These are phyloP conservation scores for Kryptopterus vitreolus DNA, from an alignment of 2,797 vertebrate species.

Conservation along the genomic window DNA sequence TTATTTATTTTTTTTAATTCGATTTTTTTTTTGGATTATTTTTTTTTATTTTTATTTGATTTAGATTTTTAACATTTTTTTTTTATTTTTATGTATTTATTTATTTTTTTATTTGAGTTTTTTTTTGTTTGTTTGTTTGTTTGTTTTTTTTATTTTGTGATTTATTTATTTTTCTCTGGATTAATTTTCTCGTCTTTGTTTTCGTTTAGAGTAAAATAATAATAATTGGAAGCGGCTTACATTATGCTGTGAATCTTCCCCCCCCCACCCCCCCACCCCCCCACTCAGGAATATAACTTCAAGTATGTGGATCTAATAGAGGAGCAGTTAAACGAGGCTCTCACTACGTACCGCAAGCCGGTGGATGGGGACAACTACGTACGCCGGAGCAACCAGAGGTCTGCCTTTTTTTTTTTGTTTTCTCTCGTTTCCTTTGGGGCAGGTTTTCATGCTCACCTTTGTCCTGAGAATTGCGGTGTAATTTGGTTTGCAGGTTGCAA, in stretches of 20 bases:
- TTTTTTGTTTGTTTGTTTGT: too few species aligned
- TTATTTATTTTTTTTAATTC: too few species aligned
- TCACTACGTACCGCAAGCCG: constrained; percentile 97
- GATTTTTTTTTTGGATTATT: too few species aligned
- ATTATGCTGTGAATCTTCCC: not conserved
- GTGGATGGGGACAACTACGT: constrained; percentile 98
- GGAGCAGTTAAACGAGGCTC: constrained; percentile 96
- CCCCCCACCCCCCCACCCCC: too few species aligned
- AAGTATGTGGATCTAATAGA: constrained; percentile 98
- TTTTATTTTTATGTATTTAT: too few species aligned
- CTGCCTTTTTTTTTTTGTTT: not conserved
- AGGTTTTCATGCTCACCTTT: not conserved
- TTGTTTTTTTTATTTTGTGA: too few species aligned
- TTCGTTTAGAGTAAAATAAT: not conserved
- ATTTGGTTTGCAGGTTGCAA: constrained; percentile 81
- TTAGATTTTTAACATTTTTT: too few species aligned
- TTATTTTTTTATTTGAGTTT: too few species aligned
- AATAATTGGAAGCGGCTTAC: not conserved
- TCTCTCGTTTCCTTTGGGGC: not conserved
- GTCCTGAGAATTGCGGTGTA: not conserved
- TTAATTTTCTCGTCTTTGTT: not conserved
- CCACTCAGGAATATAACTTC: constrained; percentile 88
- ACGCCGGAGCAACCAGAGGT: constrained; percentile 98
- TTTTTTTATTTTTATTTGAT: too few species aligned
- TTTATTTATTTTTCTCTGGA: too few species aligned